phyloP scores from a whole-genome alignment of 2,797 vertebrate species.

The Cyprinodon diabolis region DNA sequence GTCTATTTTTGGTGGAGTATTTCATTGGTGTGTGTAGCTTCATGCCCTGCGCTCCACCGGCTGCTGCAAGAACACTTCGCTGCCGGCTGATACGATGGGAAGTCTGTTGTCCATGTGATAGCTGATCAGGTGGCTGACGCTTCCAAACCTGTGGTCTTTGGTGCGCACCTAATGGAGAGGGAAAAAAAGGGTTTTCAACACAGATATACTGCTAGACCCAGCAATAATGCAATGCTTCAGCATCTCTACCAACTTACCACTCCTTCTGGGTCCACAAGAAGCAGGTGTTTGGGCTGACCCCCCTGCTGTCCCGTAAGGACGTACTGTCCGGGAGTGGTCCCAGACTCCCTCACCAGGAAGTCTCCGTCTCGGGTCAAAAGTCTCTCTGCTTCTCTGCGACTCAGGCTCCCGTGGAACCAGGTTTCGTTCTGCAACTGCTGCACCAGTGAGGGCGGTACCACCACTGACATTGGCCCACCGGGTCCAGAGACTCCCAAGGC shows the following conservation, averaged over 20 bases:
- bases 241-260: slow-evolving; percentile 85
- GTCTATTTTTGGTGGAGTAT: slow-evolving; percentile 52
- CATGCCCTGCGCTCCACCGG: slow-evolving; percentile 91
- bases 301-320: slow-evolving; percentile 96
- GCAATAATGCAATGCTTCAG: neutral
- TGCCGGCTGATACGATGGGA: slow-evolving; percentile 96
- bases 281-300: slow-evolving; percentile 93
- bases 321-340: slow-evolving; percentile 94
- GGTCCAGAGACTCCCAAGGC: slow-evolving; percentile 84
- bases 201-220: neutral
- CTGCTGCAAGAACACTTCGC: slow-evolving; percentile 96
- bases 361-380: slow-evolving; percentile 91
- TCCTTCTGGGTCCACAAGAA: slow-evolving; percentile 96
- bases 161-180: slow-evolving; percentile 86
- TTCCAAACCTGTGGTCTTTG: slow-evolving; percentile 97
- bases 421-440: slow-evolving; percentile 91
- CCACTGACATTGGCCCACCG: slow-evolving; percentile 55
- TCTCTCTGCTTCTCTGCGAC: slow-evolving; percentile 90
- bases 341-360: slow-evolving; percentile 95
- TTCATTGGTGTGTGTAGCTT: slow-evolving; percentile 54
- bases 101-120: slow-evolving; percentile 99
- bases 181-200: neutral
- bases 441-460: slow-evolving; percentile 86
- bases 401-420: slow-evolving; percentile 96
- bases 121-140: slow-evolving; percentile 97